These are phyloP conservation scores for Pammene aurita DNA, from an alignment of 2,888 invertebrate genomes.

Conservation along the genomic window DNA sequence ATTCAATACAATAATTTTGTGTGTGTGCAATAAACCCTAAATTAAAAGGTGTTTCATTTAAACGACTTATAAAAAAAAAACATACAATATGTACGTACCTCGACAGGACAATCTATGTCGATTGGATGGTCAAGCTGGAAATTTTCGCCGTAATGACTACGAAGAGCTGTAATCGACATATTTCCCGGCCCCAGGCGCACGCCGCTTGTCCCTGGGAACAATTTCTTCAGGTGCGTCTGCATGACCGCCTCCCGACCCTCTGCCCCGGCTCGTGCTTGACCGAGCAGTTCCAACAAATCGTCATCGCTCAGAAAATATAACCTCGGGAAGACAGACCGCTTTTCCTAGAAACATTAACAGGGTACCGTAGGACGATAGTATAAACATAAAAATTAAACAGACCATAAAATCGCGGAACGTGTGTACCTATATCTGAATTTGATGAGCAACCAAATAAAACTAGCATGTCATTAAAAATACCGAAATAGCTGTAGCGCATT, in stretches of 20 bases:
- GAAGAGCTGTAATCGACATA: slow-evolving; percentile 86
- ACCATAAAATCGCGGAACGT: slow-evolving; percentile 16
- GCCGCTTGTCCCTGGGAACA: slow-evolving; percentile 94
- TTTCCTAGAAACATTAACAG: slow-evolving; percentile 85
- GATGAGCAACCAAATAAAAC: slow-evolving; percentile 19
- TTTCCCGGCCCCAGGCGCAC: slow-evolving; percentile 86
- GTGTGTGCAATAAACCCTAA: too few relatives aligned
- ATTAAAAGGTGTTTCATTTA: too few relatives aligned
- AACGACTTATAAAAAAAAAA: background rate
- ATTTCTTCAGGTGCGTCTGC: slow-evolving; percentile 96
- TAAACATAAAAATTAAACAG: slow-evolving; percentile 16
- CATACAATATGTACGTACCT: slow-evolving; percentile 78
- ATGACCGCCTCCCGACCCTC: slow-evolving; percentile 88
- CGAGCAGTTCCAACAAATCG: slow-evolving; percentile 97
- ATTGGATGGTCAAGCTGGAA: slow-evolving; percentile 87
- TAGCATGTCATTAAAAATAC: slow-evolving; percentile 31
- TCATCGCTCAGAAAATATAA: slow-evolving; percentile 99
- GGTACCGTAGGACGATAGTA: slow-evolving; percentile 19
- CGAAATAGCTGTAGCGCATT: slow-evolving; percentile 13
- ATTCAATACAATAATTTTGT: too few relatives aligned
- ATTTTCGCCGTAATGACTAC: slow-evolving; percentile 89
- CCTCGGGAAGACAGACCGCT: slow-evolving; percentile 95
- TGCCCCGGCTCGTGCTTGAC: slow-evolving; percentile 91
- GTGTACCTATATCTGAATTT: slow-evolving; percentile 10
- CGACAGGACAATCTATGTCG: slow-evolving; percentile 89